Percentiles rank a stretch among this genome's conserved stretches.
Conservation (phyloP, 2,113 vertebrate species). For the Atlantisia rogersi region DNA sequence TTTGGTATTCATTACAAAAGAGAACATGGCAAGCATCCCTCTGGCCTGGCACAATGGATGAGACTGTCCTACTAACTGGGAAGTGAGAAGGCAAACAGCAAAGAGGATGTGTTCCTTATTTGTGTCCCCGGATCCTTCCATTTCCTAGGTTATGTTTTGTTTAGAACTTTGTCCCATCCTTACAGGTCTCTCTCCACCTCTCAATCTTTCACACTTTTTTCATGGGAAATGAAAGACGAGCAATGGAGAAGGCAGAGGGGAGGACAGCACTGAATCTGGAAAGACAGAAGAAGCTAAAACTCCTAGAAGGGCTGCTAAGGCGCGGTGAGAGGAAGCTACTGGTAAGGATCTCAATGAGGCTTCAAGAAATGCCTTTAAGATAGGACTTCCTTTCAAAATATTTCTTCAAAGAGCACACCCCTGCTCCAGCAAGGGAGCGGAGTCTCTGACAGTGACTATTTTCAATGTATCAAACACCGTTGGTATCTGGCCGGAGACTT, state of each 20-base stretch:
- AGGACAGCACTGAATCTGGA: not conserved
- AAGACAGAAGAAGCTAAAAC: not conserved
- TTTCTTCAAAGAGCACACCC: not conserved
- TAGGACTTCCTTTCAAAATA: not conserved
- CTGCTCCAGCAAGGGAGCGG: not conserved
- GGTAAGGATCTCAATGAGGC: not conserved
- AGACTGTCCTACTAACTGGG: not conserved
- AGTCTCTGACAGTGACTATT: not conserved
- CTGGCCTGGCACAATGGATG: not conserved
- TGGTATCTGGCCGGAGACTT: not conserved
- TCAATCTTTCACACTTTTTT: not conserved
- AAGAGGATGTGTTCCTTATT: not conserved
- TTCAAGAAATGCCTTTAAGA: conserved; percentile 3
- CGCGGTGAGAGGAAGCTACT: not conserved
- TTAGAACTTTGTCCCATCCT: not conserved
- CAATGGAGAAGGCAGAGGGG: not conserved
- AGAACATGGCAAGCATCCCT: not conserved
- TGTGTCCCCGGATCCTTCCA: not conserved
- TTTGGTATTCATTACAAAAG: not conserved
- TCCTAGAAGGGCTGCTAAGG: not conserved
- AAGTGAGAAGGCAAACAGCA: not conserved
- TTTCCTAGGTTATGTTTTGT: not conserved
- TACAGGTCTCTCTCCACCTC: not conserved
- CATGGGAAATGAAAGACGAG: not conserved
- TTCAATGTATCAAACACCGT: not conserved